Evolutionary conservation across 2,113 vertebrate genomes (phyloP), one percentile per base, ranked within the genome.

Genomic region (Ceuthmochares aereus): DNA sequence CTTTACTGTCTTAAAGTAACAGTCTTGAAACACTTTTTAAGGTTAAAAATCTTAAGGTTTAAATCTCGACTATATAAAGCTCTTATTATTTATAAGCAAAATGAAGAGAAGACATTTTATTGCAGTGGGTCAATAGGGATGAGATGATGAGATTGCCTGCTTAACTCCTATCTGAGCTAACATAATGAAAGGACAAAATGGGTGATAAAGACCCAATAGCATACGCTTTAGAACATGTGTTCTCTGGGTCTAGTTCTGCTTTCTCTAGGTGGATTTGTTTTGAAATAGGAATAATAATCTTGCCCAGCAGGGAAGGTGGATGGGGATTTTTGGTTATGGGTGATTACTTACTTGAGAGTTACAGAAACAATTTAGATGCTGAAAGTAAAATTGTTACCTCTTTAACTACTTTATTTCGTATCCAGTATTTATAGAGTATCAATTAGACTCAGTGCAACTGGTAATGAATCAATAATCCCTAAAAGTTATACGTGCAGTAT

Each of bases 1-100:
- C 62, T 91, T 29, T 76, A 37, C 23, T 91, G 54, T 85, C 89
- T 94, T 85, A 80, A 91, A 94, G 74, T 55, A 76, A 63, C 64
- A 66, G 80, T 37, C 45, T 68, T 76, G 63, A 79, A 89, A 52
- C 14, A 30, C 18, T 58, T 78, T 78, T 70, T 55, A 26, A 79
- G 18, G 19, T 60, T 34, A 16, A 85, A 89, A 56, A 45, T 40
- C 9, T 40, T 40, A 40, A 40, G 40, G n/a, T 30, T 4, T 10
- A 32, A 69, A 60, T 62, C n/a, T 62, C 4, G 2, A 11, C 25
- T 49, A 10, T 27, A 37, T n/a, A 6, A 84, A 62, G 6, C 8
- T 91, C 21, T 52, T 59, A 2, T 14, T 87, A 12, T 75, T 91
- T 74, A 51, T 52, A 45, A 62, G 14, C 22, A 64, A 66, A 58